Base-by-base conservation (phyloP, 2,113 vertebrate genomes). In the Ictalurus furcatus region DNA sequence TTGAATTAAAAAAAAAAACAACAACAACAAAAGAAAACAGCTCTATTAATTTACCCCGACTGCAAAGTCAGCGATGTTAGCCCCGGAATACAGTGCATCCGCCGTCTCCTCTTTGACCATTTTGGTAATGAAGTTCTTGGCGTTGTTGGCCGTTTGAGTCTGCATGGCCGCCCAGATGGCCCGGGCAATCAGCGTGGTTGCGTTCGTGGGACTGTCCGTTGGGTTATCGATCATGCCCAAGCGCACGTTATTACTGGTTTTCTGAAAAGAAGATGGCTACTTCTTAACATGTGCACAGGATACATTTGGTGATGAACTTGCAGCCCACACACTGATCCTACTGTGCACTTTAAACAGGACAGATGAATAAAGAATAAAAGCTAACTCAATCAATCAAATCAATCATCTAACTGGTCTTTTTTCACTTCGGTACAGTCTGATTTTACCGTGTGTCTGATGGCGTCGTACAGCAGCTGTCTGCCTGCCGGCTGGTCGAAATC, bases 81-180 rank as follows among this genome's bases (percentile, higher is more conserved):
- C 91, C 85, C 98, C 98, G 2, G 92, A 92, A 6, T 96, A 94
- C 92, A 99, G 87, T 0, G 96, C 96, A 0, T 94, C 90, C 1
- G 96, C 97, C 0, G 94, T 97, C 89, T 98, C 98, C 83, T 98
- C 97, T 92, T 99, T 99, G 17, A 96, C 93, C 96, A 99, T 93
- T 94, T 99, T 99, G 90, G 98, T 99, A 95, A 99, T 98, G 94
- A 99, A 99, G 93, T 99, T 99, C 95, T 99, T 99, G 91, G 98
- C 98, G 25, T 97, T 97, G 91, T 96, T 99, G 79, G 98, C 97
- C 0, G 95, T 96, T 89, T 99, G 98, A 0, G 98, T 99, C 93
- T 99, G 98, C 69, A 99, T 96, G 92, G 98, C 96, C 30, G 97
- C 94, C 98, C 97, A 99, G 92, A 99, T 96, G 25, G 97, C 97